Base-by-base conservation (phyloP, 2,888 invertebrate genomes). In the Marasmarcha lunaedactyla region DNA sequence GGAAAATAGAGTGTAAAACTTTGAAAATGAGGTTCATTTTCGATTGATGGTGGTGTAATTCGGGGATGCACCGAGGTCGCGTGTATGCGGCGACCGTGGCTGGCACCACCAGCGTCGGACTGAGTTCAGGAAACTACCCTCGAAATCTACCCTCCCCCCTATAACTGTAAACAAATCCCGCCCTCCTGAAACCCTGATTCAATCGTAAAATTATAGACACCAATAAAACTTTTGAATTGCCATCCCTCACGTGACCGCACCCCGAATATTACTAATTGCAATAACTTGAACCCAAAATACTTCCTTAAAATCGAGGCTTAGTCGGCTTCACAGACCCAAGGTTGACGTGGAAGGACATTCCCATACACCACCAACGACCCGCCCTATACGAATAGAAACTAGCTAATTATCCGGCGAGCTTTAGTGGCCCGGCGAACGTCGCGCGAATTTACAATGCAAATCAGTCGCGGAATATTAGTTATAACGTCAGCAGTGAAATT, bases 401-500 rank as follows among this genome's bases (percentile, higher is more conserved):
- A 70, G 78, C 78, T 81, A 81, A 81, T 83, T 83, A 83, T 72
- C 67, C 69, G 61, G 45, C 71, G 69, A 78, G 79, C 83, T 81
- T 83, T 71, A 71, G 62, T 65, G 56, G 62, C 62, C 62, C 62
- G 57, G 64, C 65, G 60, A 71, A 73, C 72, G 78, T 76, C 76
- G 77, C 68, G 63, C 69, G 52, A 78, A 83, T 81, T 81, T 83
- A 79, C 83, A 83, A 74, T 83, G 79, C 83, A 81, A 83, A 83
- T 83, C 64, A 71, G 61, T 60, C 58, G 71, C 69, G 76, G 73
- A 77, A 78, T 81, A 79, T 79, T 81, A 79, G 73, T 76, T 76
- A 74, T 62, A 76, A 66, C 76, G 77, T 73, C 74, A 70, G 64
- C 63, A 61, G 62, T 69, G 72, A 74, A 78, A 72, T 76, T 81